Evolutionary conservation across 2,113 vertebrate genomes (phyloP).

Genomic region (Atrichornis clamosus): DNA sequence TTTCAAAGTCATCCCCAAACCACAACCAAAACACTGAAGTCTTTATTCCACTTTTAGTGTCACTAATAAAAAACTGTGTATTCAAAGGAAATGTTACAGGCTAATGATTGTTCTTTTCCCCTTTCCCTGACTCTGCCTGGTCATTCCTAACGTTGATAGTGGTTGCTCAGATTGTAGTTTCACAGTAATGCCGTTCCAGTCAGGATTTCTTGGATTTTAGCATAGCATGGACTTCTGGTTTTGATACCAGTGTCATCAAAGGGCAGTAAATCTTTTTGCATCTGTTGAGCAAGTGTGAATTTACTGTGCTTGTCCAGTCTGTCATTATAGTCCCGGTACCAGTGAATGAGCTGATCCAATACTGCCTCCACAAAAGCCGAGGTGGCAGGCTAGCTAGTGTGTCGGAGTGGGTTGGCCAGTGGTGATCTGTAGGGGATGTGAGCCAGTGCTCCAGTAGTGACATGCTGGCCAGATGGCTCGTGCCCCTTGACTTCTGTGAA

Average conservation of each 20-base stretch:
- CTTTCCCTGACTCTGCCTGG: neutral
- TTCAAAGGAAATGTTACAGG: neutral
- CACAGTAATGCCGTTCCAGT: neutral
- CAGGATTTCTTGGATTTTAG: neutral
- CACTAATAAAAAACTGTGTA: neutral
- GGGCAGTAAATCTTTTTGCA: neutral
- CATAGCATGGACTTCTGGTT: neutral
- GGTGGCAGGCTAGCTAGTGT: neutral
- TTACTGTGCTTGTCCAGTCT: neutral
- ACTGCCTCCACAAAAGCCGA: neutral
- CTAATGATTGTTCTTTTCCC: neutral
- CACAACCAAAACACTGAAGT: neutral
- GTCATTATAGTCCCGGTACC: neutral
- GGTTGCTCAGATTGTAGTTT: neutral
- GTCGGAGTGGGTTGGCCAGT: neutral
- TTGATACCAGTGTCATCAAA: neutral
- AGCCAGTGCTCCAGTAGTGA: neutral
- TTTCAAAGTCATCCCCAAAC: neutral
- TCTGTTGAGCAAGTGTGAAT: neutral
- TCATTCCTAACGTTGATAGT: neutral
- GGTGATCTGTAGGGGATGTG: neutral
- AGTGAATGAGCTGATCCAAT: neutral
- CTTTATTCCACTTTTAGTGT: neutral
- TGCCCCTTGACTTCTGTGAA: neutral
- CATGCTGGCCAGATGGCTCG: accelerated